Conservation (phyloP, 2,797 vertebrate species). For the Crenuchus spilurus region DNA sequence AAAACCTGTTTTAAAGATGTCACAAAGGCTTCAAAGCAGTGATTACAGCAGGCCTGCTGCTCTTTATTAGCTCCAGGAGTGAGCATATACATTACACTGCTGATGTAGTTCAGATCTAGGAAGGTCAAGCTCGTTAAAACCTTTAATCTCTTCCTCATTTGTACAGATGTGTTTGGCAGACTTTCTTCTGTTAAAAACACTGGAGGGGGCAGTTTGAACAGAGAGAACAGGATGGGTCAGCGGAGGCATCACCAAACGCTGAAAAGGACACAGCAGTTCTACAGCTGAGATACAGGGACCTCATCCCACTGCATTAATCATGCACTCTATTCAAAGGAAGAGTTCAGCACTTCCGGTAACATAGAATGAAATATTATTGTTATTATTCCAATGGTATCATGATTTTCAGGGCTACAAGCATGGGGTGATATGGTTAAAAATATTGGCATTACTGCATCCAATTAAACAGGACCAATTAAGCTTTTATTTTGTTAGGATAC, state of each 20-base stretch:
- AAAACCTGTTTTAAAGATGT: constrained; percentile 24
- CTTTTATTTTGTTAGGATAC: no score
- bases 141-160: constrained; percentile 59
- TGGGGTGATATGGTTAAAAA: no score
- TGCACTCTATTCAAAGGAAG: constrained; percentile 14
- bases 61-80: constrained; percentile 43
- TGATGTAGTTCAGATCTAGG: constrained; percentile 34
- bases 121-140: constrained; percentile 34
- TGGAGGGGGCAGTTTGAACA: constrained; percentile 61
- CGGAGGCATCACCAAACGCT: constrained; percentile 71
- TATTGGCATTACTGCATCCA: no score
- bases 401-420: neutral
- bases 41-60: neutral
- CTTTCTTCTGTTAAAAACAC: constrained; percentile 60
- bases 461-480: no score
- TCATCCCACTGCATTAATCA: constrained; percentile 31
- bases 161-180: constrained; percentile 69
- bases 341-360: neutral
- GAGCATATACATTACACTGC: constrained; percentile 31
- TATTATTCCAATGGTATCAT: neutral
- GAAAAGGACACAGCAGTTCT: constrained; percentile 65
- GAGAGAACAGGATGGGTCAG: constrained; percentile 62
- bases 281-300: constrained; percentile 55
- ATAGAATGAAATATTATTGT: neutral
- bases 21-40: constrained; percentile 42